Evolutionary conservation across 2,113 vertebrate genomes (phyloP).

Genomic region (Oncorhynchus mykiss): DNA sequence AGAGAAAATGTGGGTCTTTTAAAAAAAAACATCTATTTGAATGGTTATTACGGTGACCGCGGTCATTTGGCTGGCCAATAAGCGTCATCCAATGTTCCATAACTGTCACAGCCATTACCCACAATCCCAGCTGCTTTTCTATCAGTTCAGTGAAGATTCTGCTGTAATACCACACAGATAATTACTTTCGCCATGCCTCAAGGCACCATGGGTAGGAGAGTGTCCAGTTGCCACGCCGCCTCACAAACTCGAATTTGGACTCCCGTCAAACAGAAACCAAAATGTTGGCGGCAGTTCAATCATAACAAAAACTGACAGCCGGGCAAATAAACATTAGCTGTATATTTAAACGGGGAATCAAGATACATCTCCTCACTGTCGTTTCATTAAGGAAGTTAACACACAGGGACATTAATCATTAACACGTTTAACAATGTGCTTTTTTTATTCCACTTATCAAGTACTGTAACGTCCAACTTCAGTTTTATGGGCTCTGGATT

Average conservation of each 20-base stretch:
- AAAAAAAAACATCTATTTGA: no score
- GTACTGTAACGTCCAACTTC: neutral
- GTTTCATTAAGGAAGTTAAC: neutral
- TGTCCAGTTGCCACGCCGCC: conserved; percentile 8
- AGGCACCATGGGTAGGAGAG: conserved; percentile 8
- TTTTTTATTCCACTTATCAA: neutral
- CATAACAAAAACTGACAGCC: neutral
- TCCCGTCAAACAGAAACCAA: neutral
- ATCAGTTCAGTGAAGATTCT: conserved; percentile 3
- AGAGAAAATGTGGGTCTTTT: no score
- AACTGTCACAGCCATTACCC: no score
- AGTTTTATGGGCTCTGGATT: no score
- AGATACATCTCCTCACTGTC: neutral
- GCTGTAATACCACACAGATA: neutral
- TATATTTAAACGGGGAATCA: no score
- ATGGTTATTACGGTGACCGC: no score
- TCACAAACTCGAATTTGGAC: neutral
- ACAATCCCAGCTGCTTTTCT: conserved; percentile 7
- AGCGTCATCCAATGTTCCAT: no score
- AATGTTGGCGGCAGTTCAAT: conserved; percentile 11
- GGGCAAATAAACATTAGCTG: neutral
- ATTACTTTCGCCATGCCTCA: neutral
- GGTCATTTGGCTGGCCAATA: no score
- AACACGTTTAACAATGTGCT: neutral
- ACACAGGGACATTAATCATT: neutral